These are phyloP conservation scores for Anolis carolinensis DNA, from an alignment of 2,113 vertebrate species.

Conservation along the genomic window DNA sequence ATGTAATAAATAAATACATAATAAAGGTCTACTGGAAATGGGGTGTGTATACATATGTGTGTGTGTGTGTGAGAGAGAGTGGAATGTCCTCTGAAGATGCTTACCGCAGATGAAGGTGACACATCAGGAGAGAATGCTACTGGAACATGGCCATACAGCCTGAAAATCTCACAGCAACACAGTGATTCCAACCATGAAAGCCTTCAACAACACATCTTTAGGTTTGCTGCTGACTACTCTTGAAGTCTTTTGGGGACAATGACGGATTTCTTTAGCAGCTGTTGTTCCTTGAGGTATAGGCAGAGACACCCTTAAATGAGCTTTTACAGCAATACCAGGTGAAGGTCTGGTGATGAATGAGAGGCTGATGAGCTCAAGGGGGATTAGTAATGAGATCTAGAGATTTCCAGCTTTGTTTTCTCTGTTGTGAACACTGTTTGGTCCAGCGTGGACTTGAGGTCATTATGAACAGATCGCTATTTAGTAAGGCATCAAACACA, in stretches of 20 bases:
- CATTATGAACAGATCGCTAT: neutral
- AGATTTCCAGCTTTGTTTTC: neutral
- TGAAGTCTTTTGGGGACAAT: neutral
- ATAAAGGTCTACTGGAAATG: too few species aligned
- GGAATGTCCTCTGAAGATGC: too few species aligned
- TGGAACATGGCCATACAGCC: too few species aligned
- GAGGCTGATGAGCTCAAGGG: neutral
- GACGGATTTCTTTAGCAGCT: neutral
- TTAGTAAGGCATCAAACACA: neutral
- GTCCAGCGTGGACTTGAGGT: neutral
- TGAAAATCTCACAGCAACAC: too few species aligned
- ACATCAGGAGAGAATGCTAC: too few species aligned
- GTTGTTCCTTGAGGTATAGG: neutral
- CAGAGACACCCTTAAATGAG: neutral
- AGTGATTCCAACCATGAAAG: too few species aligned
- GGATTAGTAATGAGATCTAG: neutral
- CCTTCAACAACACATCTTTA: neutral
- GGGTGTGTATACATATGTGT: too few species aligned
- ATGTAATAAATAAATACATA: too few species aligned
- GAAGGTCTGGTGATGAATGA: neutral
- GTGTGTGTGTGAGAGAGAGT: too few species aligned
- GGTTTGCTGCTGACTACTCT: neutral
- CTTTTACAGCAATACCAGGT: neutral
- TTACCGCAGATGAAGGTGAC: too few species aligned
- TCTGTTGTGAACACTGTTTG: neutral